These are phyloP conservation scores for Phalacrocorax aristotelis DNA, from an alignment of 2,113 vertebrate species.

Conservation along the genomic window DNA sequence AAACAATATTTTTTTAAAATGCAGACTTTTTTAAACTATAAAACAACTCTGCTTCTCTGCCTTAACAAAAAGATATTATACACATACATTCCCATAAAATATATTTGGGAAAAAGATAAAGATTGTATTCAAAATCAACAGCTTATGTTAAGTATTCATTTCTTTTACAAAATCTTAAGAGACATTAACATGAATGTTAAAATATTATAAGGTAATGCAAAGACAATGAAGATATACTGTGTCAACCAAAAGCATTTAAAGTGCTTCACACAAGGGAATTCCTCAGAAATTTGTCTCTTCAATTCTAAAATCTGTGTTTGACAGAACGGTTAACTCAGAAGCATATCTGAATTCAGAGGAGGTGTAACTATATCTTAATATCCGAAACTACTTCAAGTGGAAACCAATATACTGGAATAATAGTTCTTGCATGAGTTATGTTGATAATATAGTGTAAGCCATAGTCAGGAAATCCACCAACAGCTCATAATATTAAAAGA, in stretches of 20 bases:
- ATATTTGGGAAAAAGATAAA: not conserved
- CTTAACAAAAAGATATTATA: not conserved
- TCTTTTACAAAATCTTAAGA: not conserved
- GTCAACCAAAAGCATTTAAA: not conserved
- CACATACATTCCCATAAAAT: not conserved
- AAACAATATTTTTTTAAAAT: not conserved
- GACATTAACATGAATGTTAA: not conserved
- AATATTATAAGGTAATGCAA: not conserved
- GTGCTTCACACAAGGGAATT: not conserved
- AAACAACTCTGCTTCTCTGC: not conserved
- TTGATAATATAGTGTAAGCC: not conserved
- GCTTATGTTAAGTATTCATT: not conserved
- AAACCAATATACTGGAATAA: not conserved
- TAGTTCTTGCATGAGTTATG: not conserved
- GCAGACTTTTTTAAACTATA: not conserved
- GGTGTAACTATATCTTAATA: not conserved
- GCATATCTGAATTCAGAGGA: not conserved
- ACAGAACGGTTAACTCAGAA: not conserved
- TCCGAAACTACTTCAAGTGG: not conserved
- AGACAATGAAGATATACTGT: not conserved
- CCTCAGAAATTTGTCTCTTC: not conserved
- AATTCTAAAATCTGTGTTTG: not conserved
- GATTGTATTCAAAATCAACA: not conserved
- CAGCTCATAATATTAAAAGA: not conserved
- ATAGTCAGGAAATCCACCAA: not conserved